phyloP scores from a whole-genome alignment of 1,140 invertebrate species.

The Formica selysi region DNA sequence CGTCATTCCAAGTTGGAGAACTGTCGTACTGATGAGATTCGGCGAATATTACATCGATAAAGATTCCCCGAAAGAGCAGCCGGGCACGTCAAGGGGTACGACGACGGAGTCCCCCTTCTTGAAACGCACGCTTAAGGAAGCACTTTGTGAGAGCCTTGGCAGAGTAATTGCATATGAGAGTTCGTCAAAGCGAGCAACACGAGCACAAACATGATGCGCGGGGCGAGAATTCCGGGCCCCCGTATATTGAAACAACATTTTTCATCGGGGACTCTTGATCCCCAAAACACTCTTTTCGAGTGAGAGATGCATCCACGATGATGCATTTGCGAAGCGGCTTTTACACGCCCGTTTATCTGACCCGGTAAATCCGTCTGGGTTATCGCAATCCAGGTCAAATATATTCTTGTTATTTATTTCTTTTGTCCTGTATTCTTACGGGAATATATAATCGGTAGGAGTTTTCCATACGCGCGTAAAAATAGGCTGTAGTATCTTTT shows the following conservation, averaged over 20 bases:
- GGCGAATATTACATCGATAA: constrained; percentile 67
- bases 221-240: constrained; percentile 14
- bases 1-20: constrained; percentile 12
- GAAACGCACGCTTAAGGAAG: constrained; percentile 73
- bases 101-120: constrained; percentile 45
- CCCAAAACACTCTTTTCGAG: neutral
- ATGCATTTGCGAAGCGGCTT: constrained; percentile 3
- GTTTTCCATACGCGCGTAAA: neutral
- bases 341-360: constrained; percentile 20
- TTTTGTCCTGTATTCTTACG: neutral
- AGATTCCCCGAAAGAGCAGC: constrained; percentile 67
- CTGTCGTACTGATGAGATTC: constrained; percentile 53
- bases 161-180: constrained; percentile 74
- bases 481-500: neutral
- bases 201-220: constrained; percentile 53
- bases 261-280: constrained; percentile 5
- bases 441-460: neutral
- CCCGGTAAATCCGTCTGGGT: neutral
- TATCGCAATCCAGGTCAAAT: constrained; percentile 28
- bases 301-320: constrained; percentile 1
- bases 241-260: constrained; percentile 46
- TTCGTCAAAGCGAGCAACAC: constrained; percentile 70
- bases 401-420: constrained; percentile 5
- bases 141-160: constrained; percentile 68
- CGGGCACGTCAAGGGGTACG: neutral